Base-by-base conservation (phyloP, 2,888 invertebrate genomes). In the Scrobipalpa atriplicella region DNA sequence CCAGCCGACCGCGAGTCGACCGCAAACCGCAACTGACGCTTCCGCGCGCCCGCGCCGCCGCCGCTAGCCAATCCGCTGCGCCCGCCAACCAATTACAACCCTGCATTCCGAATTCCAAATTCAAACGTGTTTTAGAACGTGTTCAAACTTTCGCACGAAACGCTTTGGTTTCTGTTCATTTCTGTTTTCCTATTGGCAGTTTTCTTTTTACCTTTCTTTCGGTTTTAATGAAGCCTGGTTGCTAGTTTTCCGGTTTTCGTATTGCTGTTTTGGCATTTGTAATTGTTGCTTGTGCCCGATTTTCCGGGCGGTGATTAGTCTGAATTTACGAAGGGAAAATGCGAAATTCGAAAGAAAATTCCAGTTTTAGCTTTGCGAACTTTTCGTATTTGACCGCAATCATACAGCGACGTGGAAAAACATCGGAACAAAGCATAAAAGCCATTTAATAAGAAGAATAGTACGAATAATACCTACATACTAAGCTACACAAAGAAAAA, bases 11-110 rank as follows among this genome's bases (percentile, higher is more conserved):
- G 58, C 58, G 21, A 8, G 10, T 1, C 18, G 21, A 61, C 41
- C 64, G 64, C 64, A 19, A 21, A 61, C 41, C 64, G 64, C 64
- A 19, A 21, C 54, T 64, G 38, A 41, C 64, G 54, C 56, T 56
- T 39, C 56, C 64, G 54, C 54, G 63, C 52, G 52, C 52, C 38
- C 43, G 43, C 43, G 47, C 62, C 52, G 38, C 52, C 52, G 52
- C 52, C 52, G 38, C 18, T 38, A 13, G 52, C 52, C 52, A 52
- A 64, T 60, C 60, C 36, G 60, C 36, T 38, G 5, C 38, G 8
- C 38, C 60, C 36, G 16, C 10, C 21, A 56, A 21, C 54, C 54
- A 56, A 56, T 56, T 56, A 56, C 54, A 21, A 18, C 6, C 54
- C 38, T 36, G 36, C n/a, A 60, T 60, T 60, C 36, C 60, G 38